A percentile compares a stretch with the other conserved stretches of the same genome.
phyloP scores from a whole-genome alignment of 2,797 vertebrate genomes.

The Scomberomorus guttatus region DNA sequence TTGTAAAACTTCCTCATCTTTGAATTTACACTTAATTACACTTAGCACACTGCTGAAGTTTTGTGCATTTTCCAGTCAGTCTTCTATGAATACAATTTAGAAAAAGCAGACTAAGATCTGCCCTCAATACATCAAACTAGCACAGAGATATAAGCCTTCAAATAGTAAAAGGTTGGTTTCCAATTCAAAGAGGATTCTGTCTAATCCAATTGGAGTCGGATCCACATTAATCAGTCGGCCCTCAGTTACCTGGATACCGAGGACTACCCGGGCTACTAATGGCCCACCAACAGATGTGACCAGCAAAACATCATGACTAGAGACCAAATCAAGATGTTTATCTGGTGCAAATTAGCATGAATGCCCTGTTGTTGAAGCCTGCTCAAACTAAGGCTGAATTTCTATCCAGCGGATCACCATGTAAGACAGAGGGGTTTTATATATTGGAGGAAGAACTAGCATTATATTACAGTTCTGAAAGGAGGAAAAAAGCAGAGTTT shows the following conservation, averaged over 20 bases:
- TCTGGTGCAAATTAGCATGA: conserved; percentile 21
- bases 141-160: conserved; percentile 41
- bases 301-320: conserved; percentile 53
- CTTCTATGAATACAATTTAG: neutral
- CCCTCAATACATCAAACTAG: conserved; percentile 9
- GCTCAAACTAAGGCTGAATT: neutral
- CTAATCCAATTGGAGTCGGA: conserved; percentile 81
- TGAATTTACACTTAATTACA: neutral
- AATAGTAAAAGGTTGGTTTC: conserved; percentile 73
- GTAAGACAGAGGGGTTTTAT: neutral
- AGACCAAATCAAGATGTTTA: conserved; percentile 45
- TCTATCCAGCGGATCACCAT: neutral
- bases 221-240: conserved; percentile 73
- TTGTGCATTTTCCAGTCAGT: neutral
- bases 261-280: conserved; percentile 53
- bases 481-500: conserved; percentile 4
- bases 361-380: neutral
- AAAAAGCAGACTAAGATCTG: conserved; percentile 1
- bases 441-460: neutral
- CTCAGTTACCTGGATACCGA: conserved; percentile 72
- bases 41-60: neutral
- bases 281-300: conserved; percentile 64
- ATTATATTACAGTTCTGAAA: conserved; percentile 16
- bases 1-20: neutral
- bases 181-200: conserved; percentile 82